phyloP scores from a whole-genome alignment of 30 jellyfish, hydroid and myxozoan species.

The Cassiopea andromeda region DNA sequence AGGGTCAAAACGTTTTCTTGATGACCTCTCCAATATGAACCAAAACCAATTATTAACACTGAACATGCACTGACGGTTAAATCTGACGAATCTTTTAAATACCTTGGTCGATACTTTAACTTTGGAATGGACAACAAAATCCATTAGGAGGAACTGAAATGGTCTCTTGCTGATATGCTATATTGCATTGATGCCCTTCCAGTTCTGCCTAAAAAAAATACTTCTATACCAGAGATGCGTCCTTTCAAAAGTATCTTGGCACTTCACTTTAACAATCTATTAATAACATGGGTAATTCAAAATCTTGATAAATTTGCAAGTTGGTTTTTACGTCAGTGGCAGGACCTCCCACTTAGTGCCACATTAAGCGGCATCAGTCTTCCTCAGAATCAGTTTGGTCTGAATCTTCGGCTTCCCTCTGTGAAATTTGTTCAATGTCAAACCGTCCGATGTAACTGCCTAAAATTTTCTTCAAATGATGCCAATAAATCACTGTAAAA shows the following conservation, averaged over 20 bases:
- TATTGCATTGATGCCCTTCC: not conserved
- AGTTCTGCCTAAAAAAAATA: not conserved
- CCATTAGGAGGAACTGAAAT: not conserved
- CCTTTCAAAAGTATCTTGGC: not conserved
- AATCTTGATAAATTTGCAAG: not conserved
- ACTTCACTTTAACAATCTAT: not conserved
- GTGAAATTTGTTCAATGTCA: not conserved
- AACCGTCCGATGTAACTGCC: not conserved
- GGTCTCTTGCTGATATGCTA: not conserved
- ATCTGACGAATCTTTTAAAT: conserved; percentile 8
- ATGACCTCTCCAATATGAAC: not conserved
- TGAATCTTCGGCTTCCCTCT: conserved; percentile 7
- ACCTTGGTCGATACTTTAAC: conserved; percentile 7
- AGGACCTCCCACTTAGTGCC: not conserved
- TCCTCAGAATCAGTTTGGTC: not conserved
- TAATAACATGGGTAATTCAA: not conserved
- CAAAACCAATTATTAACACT: not conserved
- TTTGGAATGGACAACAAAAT: conserved; percentile 2
- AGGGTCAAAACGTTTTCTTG: not conserved
- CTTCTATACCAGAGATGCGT: not conserved
- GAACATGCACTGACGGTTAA: not conserved
- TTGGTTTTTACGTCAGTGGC: not conserved
- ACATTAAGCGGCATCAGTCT: not conserved
- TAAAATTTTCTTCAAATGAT: not conserved
- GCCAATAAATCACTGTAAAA: not conserved